phyloP scores from a whole-genome alignment of 2,113 vertebrate genomes.

The Microcebus murinus region DNA sequence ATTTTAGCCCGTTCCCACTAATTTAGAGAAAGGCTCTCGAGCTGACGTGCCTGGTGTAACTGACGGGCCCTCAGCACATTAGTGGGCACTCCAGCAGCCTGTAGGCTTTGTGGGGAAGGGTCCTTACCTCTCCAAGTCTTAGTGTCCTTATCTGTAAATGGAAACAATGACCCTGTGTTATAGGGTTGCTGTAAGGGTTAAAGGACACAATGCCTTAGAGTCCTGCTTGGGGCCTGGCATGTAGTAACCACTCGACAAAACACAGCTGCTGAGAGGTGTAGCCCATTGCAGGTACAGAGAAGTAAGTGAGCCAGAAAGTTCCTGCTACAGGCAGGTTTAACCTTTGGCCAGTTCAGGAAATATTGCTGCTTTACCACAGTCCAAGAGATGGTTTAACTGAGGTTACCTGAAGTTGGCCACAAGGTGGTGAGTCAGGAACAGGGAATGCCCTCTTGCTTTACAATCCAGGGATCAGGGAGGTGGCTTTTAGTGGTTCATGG shows the following conservation, averaged over 20 bases:
- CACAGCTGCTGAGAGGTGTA: not conserved
- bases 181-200: not conserved
- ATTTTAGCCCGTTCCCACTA: not conserved
- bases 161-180: too few species aligned
- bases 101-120: not conserved
- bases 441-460: not conserved
- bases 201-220: not conserved
- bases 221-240: not conserved
- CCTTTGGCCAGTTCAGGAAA: not conserved
- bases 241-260: not conserved
- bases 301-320: not conserved
- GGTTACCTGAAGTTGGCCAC: not conserved
- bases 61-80: fast-evolving
- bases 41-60: not conserved
- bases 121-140: not conserved
- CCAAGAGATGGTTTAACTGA: not conserved
- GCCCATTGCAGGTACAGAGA: not conserved
- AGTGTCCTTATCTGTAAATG: not conserved
- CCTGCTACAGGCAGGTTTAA: fast-evolving
- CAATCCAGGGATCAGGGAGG: not conserved
- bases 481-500: not conserved
- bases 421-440: not conserved
- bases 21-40: not conserved
- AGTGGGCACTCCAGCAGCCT: not conserved
- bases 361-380: fast-evolving